Percentiles rank a stretch among this genome's conserved stretches.
Evolutionary conservation across 1,140 invertebrate species (phyloP).

Genomic region (Vanessa tameamea): DNA sequence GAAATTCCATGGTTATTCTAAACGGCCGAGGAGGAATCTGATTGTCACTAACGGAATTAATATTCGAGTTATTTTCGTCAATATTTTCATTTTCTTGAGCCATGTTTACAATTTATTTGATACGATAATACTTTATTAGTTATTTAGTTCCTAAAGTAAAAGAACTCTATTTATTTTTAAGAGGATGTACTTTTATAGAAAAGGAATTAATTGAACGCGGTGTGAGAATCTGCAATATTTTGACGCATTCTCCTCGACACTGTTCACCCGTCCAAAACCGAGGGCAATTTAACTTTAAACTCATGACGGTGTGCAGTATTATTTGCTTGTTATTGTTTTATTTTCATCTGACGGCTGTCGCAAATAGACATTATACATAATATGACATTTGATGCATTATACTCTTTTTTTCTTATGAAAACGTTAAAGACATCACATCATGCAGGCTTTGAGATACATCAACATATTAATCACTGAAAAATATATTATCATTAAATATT

Average conservation of each 20-base stretch:
- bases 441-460: too few species aligned
- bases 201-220: neutral
- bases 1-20: conserved; percentile 65
- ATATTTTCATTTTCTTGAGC: conserved; percentile 53
- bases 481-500: too few species aligned
- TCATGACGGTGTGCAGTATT: neutral
- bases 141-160: neutral
- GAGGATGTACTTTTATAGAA: neutral
- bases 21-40: conserved; percentile 46
- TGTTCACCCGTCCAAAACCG: conserved; percentile 18
- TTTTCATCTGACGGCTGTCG: conserved; percentile 1
- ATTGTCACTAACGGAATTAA: conserved; percentile 48
- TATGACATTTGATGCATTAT: too few species aligned
- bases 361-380: too few species aligned
- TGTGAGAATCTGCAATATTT: neutral
- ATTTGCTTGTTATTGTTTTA: neutral
- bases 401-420: too few species aligned
- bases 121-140: neutral
- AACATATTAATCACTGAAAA: too few species aligned
- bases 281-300: conserved; percentile 8
- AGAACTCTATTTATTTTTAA: neutral
- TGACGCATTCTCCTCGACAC: conserved; percentile 1
- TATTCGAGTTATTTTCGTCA: conserved; percentile 47
- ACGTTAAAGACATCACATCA: too few species aligned
- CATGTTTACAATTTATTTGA: conserved; percentile 42